These are phyloP conservation scores for Mimachlamys varia DNA, from an alignment of 2,888 invertebrate species.

Conservation along the genomic window DNA sequence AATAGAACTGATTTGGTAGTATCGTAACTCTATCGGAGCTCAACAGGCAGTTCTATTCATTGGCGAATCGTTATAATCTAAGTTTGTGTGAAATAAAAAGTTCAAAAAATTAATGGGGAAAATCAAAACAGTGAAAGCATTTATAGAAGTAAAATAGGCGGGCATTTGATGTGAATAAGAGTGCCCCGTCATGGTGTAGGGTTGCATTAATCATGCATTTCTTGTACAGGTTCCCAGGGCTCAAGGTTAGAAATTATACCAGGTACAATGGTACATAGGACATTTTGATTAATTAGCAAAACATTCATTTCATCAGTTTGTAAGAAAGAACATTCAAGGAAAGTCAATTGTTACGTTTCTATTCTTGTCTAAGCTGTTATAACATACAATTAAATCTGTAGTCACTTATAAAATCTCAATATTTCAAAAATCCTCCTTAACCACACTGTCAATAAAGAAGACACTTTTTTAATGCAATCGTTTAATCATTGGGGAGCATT, in stretches of 20 bases:
- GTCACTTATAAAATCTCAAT: no score
- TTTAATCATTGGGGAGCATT: no score
- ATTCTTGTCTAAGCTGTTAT: no score
- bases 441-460: no score
- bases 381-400: no score
- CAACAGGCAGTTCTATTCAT: conserved; percentile 24
- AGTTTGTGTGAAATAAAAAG: conserved; percentile 32
- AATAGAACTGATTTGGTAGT: background rate
- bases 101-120: background rate
- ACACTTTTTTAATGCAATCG: no score
- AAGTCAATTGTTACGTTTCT: no score
- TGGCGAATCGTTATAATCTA: background rate
- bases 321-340: no score
- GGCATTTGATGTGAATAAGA: background rate
- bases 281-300: background rate
- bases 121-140: conserved; percentile 20
- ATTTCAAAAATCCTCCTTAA: no score
- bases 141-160: background rate
- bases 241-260: background rate
- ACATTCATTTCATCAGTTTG: no score
- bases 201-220: background rate
- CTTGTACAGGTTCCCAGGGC: background rate
- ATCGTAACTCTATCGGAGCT: background rate
- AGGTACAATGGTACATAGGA: background rate
- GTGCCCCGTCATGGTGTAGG: background rate